phyloP scores from a whole-genome alignment of 53 echinoderm and acorn worm genomes.

The Mesocentrotus franciscanus region DNA sequence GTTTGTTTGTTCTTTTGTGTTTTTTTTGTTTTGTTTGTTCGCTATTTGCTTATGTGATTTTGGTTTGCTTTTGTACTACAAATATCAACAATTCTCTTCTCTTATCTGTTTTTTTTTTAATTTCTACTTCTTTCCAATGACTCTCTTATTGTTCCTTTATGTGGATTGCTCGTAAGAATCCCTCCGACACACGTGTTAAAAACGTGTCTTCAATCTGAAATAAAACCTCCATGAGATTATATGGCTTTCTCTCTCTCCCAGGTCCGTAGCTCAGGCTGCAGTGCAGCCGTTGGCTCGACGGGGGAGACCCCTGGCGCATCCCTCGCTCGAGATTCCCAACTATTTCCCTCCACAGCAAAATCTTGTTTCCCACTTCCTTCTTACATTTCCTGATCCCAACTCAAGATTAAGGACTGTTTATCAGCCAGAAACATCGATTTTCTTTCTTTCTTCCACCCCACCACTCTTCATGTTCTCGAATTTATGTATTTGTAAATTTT shows the following conservation, averaged over 20 bases:
- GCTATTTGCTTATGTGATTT: too few relatives aligned
- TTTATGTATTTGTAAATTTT: not conserved
- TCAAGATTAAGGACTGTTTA: slow-evolving; percentile 24
- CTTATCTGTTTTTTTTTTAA: too few relatives aligned
- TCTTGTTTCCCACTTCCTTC: slow-evolving; percentile 38
- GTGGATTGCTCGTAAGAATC: not conserved
- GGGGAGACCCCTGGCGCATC: not conserved
- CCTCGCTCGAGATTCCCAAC: not conserved
- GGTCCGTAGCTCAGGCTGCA: not conserved
- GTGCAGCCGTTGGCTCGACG: not conserved
- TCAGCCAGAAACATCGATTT: not conserved
- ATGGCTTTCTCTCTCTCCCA: not conserved
- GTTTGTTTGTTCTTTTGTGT: too few relatives aligned
- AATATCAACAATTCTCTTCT: too few relatives aligned
- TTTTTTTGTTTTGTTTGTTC: too few relatives aligned
- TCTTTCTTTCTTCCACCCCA: not conserved
- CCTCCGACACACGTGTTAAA: not conserved
- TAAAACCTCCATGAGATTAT: not conserved
- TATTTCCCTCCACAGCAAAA: slow-evolving; percentile 12
- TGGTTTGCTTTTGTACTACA: too few relatives aligned
- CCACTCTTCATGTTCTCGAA: not conserved
- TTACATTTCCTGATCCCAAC: slow-evolving; percentile 29
- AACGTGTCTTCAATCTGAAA: not conserved
- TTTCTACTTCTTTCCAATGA: too few relatives aligned
- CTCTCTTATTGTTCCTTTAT: too few relatives aligned